These are phyloP conservation scores for Ormyrus rosae DNA, from an alignment of 2,888 invertebrate genomes.

Conservation along the genomic window DNA sequence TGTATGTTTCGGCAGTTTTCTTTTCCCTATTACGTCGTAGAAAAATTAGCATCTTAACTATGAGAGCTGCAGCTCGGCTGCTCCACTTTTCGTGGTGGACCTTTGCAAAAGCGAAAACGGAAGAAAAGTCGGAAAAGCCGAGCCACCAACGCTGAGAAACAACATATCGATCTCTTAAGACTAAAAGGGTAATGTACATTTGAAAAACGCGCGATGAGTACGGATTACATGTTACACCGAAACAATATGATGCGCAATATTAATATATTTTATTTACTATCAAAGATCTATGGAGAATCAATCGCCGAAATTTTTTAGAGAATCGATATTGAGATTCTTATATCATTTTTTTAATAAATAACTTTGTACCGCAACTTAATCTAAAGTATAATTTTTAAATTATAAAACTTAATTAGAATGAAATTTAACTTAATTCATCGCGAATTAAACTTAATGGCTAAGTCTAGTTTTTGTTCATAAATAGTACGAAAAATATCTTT, in stretches of 20 bases:
- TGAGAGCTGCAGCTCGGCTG: conserved; percentile 8
- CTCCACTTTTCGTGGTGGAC: conserved; percentile 22
- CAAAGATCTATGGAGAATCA: conserved; percentile 8
- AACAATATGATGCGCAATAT: conserved; percentile 22
- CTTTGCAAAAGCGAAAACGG: background rate
- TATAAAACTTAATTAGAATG: conserved; percentile 28
- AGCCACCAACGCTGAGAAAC: conserved; percentile 47
- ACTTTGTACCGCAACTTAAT: conserved; percentile 46
- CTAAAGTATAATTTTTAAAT: conserved; percentile 31
- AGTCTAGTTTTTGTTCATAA: conserved; percentile 24
- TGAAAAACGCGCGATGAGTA: conserved; percentile 63
- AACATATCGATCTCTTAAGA: conserved; percentile 62
- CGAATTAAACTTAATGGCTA: conserved; percentile 44
- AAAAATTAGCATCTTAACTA: conserved; percentile 62
- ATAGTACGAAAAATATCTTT: conserved; percentile 47
- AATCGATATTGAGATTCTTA: conserved; percentile 48
- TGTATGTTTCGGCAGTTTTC: conserved; percentile 34
- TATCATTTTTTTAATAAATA: conserved; percentile 43
- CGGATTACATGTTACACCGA: conserved; percentile 48
- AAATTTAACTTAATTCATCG: conserved; percentile 38
- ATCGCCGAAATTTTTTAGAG: conserved; percentile 40
- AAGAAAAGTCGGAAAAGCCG: conserved; percentile 28
- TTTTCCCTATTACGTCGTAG: conserved; percentile 59
- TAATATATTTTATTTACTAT: conserved; percentile 41
- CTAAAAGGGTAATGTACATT: conserved; percentile 66